Base-by-base conservation (phyloP, 2,113 vertebrate species). In the human (Homo sapiens) region DNA sequence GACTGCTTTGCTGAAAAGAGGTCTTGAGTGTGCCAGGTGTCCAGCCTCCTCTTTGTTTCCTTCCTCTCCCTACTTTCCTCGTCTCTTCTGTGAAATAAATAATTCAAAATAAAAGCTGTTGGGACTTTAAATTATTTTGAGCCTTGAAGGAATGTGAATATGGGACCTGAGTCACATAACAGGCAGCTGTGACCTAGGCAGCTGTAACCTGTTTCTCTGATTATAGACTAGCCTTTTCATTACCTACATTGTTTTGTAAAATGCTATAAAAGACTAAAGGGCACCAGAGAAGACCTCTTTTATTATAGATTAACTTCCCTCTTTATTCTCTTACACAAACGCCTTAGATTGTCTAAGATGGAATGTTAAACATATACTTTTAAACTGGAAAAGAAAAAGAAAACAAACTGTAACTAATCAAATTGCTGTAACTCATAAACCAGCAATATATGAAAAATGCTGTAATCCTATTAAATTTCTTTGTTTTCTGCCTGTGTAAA, bases 21-120 rank as follows among this genome's bases (percentile, higher is more conserved):
- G 50, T 55, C 40, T 27, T 4, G 1, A 9, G 20, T 75, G 5
- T 43, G 5, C n/a, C 6, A 25, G 10, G 1, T 9, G 11, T 27
- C 8, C 0, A 14, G 35, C 7, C 27, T 83, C 20, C 13, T 40
- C 43, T 81, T 66, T 55, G 3, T 1, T 12, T 40, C 27, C 3
- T 22, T 6, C 45, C 35, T 61, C 43, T 45, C 18, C 38, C 27
- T 55, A 0, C 2, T 16, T 81, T 48, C 38, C 59, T 72, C 57
- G 25, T 30, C 76, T 52, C 30, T 18, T 68, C 66, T 35, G 66
- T n/a, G 66, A 68, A n/a, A 68, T 68, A 68, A 68, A 35, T 68
- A 68, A 68, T 68, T 68, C 32, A n/a, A 32, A 68, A n/a, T 68
- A 14, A 68, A n/a, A 68, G 66, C 66, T 68, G 66, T n/a, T 68